Evolutionary conservation across 2,113 vertebrate species (phyloP).

Genomic region (Podocnemis expansa): DNA sequence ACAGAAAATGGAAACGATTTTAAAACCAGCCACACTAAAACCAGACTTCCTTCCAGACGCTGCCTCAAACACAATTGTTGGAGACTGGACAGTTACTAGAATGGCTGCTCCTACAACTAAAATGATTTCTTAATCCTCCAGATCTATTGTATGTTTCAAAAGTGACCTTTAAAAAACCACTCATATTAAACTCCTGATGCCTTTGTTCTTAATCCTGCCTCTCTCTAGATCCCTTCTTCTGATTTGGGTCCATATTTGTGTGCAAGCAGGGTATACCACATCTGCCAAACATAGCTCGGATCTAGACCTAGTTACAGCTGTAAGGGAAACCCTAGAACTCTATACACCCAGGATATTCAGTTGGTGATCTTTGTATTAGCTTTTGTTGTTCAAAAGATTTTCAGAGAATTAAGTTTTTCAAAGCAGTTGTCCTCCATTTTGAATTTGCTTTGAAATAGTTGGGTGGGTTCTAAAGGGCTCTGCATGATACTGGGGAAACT

Average conservation of each 20-base stretch:
- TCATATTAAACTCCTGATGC: background rate
- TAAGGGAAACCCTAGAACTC: conserved; percentile 26
- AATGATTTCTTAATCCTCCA: background rate
- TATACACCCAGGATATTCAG: background rate
- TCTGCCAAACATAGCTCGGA: background rate
- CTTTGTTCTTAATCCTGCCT: background rate
- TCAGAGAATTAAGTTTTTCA: conserved; percentile 61
- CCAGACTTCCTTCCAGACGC: background rate
- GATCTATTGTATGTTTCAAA: background rate
- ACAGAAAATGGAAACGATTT: background rate
- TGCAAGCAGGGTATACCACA: background rate
- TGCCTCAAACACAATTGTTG: background rate
- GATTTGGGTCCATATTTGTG: background rate
- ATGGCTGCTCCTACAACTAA: background rate
- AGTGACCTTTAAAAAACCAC: background rate
- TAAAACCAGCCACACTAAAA: conserved; percentile 12
- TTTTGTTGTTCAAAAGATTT: background rate
- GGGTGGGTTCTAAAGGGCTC: conserved; percentile 34
- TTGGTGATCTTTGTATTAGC: background rate
- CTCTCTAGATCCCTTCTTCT: background rate
- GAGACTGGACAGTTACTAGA: background rate
- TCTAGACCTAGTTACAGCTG: conserved; percentile 2
- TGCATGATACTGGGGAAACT: conserved; percentile 53
- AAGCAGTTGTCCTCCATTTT: conserved; percentile 46
- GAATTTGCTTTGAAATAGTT: conserved; percentile 1